Evolutionary conservation across 2,797 vertebrate genomes (phyloP), one percentile per base, ranked within the genome.

Genomic region (Antrozous pallidus): DNA sequence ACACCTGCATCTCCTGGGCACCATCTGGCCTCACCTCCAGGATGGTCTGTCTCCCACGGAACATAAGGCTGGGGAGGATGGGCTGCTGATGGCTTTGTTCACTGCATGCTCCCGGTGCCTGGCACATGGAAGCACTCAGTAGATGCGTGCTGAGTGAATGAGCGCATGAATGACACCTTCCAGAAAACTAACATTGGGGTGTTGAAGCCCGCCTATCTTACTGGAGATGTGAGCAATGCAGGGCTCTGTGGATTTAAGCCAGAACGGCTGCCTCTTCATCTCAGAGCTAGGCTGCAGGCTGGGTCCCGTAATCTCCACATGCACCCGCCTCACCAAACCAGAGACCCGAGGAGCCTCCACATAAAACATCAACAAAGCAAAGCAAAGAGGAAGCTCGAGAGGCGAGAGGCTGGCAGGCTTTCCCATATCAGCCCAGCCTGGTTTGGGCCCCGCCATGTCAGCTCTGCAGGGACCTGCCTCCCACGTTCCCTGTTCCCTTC

Each of bases 341-440:
- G n/a, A 36, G 54, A 16, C n/a, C 28, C 0, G 6, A 12, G 70
- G 45, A 58, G 36, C 5, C 49, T 45, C 20, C n/a, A 70, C 11
- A 40, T 22, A 22, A 54, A 91, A 71, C 33, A 56, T 12, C 17
- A 36, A 5, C 17, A 20, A 3, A 0, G 8, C 10, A 20, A 36
- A 70, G 58, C 10, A 26, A 31, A 70, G 58, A 63, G 69, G 67
- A 58, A 13, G 67, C 36, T 0, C 0, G 0, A 5, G 67, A n/a
- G n/a, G 24, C 11, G 0, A 0, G 12, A 2, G 47, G 38, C 24
- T 2, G 2, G 20, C 65, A 17, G 80, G 9, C 78, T 22, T 73
- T 16, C 22, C 13, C 20, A 5, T 12, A 1, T 3, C 20, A 2
- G 82, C 28, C 0, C 0, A 4, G 40, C n/a, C 42, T 0, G 51